Evolutionary conservation across 2,797 vertebrate genomes (phyloP), one percentile per base, ranked within the genome.

Genomic region (Toxotes lorentzi): DNA sequence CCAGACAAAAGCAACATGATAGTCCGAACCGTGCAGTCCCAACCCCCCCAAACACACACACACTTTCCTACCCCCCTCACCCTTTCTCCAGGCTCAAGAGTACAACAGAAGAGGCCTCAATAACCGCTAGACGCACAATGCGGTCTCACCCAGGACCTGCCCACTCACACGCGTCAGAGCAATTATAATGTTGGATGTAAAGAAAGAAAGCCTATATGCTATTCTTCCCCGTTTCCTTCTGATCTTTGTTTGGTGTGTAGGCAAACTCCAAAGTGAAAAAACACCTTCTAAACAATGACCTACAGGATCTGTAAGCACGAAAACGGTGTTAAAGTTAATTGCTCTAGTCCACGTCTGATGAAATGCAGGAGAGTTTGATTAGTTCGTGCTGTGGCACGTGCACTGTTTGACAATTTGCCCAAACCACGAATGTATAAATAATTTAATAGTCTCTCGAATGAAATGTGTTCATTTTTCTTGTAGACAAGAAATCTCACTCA

Each of bases 1-100:
- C 81, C 86, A 89, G 76, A 94, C 92, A 93, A 94, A 92, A 76
- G 91, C 85, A 88, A 91, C 89, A 86, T 76, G 88, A 90, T 89
- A 88, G 73, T 54, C 79, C 84, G 68, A 82, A 76, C 78, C 38
- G 79, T 57, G 79, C 78, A 77, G 54, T 61, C 54, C 27, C 34
- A 60, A 16, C 24, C 24, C 48, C 1, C 9, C 2, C n/a, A 30
- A 30, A 11, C 50, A 14, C 17, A 4, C 21, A 7, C 53, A 9
- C 64, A 12, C 12, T 12, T 5, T 1, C 24, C 27, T 7, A 23
- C 17, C 12, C 4, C 24, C 30, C 12, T 11, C 27, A 41, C 57
- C 30, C 63, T 24, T 58, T n/a, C 59, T 60, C 51, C 72, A 48
- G 54, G 16, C 69, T 60, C 56, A 24, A 35, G 59, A 64, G 60